Conservation (phyloP, 2,113 vertebrate genomes). For the Strigops habroptila region DNA sequence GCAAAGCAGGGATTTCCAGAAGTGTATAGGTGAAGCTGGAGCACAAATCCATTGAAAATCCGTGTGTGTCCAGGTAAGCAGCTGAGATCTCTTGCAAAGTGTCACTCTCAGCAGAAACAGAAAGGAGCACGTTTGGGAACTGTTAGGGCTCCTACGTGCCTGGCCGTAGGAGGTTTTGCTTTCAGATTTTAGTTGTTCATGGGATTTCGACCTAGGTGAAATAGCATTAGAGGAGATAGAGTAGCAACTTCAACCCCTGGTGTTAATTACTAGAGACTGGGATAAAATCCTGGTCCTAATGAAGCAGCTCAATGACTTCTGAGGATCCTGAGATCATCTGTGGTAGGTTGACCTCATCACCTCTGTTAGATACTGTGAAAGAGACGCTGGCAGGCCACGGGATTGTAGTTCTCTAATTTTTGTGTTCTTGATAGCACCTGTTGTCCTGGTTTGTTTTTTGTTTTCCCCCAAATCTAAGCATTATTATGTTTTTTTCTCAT, state of each 20-base stretch:
- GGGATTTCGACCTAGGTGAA: not conserved
- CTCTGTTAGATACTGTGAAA: not conserved
- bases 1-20: not conserved
- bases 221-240: not conserved
- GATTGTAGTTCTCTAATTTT: not conserved
- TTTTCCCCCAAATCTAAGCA: not conserved
- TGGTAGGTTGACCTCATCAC: not conserved
- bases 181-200: not conserved
- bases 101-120: not conserved
- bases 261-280: not conserved
- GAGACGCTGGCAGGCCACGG: not conserved
- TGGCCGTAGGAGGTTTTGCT: not conserved
- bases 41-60: not conserved
- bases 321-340: not conserved
- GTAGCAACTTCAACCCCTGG: not conserved
- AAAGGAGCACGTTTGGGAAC: not conserved
- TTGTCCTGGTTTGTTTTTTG: not conserved
- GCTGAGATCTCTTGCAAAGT: not conserved
- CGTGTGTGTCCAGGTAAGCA: rapidly evolving
- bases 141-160: not conserved
- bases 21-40: not conserved
- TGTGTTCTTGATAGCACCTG: not conserved
- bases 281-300: not conserved
- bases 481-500: not conserved
- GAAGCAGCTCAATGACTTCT: not conserved